phyloP scores from a whole-genome alignment of 2,797 vertebrate species.

The Natrix natrix region DNA sequence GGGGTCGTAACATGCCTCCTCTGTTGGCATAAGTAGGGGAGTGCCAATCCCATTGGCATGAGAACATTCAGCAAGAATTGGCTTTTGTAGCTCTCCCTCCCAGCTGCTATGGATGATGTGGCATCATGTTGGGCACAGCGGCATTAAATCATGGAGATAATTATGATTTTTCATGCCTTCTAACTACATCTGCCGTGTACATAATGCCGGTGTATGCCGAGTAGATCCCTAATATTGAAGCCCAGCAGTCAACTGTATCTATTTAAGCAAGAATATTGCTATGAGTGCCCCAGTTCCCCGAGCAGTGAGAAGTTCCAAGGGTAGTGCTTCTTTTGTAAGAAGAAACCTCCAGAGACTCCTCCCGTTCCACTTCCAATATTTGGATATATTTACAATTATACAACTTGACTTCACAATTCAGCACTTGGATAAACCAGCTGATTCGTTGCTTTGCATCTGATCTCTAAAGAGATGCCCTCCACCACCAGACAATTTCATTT shows the following conservation, averaged over 20 bases:
- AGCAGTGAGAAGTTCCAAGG: neutral
- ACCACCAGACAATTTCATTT: neutral
- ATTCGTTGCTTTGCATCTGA: neutral
- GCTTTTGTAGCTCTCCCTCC: neutral
- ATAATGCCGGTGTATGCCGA: neutral
- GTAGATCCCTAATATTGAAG: neutral
- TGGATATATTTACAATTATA: neutral
- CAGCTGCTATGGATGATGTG: neutral
- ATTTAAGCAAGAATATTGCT: neutral
- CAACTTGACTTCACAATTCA: neutral
- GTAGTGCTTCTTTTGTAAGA: neutral
- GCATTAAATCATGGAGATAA: neutral
- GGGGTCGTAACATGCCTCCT: neutral
- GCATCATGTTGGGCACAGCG: neutral
- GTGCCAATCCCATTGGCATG: neutral
- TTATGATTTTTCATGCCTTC: constrained; percentile 1
- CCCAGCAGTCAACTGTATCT: constrained; percentile 2
- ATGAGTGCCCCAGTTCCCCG: neutral
- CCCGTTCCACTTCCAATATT: neutral
- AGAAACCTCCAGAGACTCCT: neutral
- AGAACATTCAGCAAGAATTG: neutral
- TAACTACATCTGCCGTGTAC: neutral
- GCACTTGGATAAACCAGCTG: neutral
- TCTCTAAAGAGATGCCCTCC: neutral
- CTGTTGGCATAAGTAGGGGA: neutral